Evolutionary conservation across 2,888 invertebrate species (phyloP).

Genomic region (Drosophila meridiana): DNA sequence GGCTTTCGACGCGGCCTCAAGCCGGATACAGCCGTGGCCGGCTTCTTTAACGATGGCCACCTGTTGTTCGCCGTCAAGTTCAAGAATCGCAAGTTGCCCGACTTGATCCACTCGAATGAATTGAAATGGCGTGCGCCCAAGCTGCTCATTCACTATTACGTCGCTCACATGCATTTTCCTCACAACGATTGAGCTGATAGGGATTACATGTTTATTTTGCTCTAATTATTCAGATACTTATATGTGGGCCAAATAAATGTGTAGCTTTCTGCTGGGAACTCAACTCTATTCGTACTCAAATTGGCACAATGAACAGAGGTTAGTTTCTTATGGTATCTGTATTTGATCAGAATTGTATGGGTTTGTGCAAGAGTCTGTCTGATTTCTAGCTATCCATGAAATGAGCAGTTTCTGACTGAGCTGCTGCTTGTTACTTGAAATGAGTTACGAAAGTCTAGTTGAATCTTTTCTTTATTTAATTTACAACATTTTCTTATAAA

Average conservation of each 20-base stretch:
- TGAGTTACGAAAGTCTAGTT: too few species aligned
- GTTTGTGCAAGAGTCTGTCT: too few species aligned
- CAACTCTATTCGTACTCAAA: neutral
- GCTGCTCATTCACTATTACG: conserved; percentile 17
- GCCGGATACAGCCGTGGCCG: conserved; percentile 4
- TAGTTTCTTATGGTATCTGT: too few species aligned
- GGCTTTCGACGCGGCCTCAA: conserved; percentile 26
- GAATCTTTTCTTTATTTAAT: too few species aligned
- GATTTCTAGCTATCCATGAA: too few species aligned
- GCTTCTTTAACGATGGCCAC: fast-evolving
- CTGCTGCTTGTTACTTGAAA: too few species aligned
- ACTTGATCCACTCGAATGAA: conserved; percentile 7
- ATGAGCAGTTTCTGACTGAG: too few species aligned
- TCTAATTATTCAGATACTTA: neutral
- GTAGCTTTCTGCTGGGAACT: neutral
- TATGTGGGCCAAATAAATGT: neutral
- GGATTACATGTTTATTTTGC: neutral
- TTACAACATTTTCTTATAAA: too few species aligned
- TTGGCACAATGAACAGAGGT: neutral
- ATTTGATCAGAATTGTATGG: too few species aligned
- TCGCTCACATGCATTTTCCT: neutral
- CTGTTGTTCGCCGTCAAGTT: conserved; percentile 18
- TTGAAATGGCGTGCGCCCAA: conserved; percentile 13
- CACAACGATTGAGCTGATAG: neutral
- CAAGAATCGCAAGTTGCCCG: conserved; percentile 32